Conservation (phyloP, 2,113 vertebrate species). For the Antechinus stuartii region DNA sequence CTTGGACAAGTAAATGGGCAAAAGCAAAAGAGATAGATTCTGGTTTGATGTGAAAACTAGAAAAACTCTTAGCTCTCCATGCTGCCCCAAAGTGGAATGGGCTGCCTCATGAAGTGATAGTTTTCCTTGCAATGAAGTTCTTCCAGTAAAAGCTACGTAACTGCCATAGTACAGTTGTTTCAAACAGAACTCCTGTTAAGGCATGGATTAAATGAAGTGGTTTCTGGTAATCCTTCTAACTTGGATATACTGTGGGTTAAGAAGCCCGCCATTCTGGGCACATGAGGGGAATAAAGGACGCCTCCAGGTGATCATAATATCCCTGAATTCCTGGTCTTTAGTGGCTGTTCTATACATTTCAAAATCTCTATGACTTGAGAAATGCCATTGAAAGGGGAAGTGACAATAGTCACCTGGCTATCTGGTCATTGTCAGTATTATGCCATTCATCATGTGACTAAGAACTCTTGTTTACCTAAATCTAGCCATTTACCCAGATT, state of each 20-base stretch:
- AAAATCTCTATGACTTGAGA: background rate
- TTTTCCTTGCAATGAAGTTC: background rate
- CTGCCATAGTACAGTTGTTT: background rate
- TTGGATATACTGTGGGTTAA: background rate
- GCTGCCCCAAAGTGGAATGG: background rate
- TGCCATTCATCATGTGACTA: background rate
- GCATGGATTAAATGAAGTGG: too few relatives aligned
- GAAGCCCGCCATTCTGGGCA: background rate
- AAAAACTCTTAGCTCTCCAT: background rate
- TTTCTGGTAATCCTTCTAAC: background rate
- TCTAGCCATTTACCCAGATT: background rate
- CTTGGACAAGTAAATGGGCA: background rate
- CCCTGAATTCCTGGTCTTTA: background rate
- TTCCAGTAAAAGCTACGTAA: background rate
- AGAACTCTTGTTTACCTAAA: background rate
- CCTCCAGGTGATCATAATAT: background rate
- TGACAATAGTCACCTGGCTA: background rate
- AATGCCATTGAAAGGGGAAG: background rate
- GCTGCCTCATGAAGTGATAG: background rate
- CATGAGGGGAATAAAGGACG: background rate
- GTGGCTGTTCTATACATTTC: background rate
- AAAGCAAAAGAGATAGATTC: background rate
- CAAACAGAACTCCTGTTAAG: background rate
- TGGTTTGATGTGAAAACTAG: background rate
- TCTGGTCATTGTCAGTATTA: background rate